Evolutionary conservation across 2,888 invertebrate species (phyloP).

Genomic region (Agriopis leucophaearia): DNA sequence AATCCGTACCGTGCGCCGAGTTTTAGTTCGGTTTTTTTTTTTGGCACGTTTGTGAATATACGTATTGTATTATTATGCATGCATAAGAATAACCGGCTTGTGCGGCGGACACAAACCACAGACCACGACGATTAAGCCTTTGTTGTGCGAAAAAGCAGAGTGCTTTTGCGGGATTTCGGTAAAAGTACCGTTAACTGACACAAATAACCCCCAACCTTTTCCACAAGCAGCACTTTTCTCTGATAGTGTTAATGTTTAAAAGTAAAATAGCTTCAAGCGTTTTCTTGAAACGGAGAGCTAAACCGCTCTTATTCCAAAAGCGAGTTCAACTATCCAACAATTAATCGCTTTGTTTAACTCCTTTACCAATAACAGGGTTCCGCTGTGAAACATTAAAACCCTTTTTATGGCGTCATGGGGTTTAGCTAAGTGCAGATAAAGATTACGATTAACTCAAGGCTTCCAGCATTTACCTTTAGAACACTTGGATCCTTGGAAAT

Average conservation of each 20-base stretch:
- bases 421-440: slow-evolving; percentile 54
- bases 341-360: slow-evolving; percentile 66
- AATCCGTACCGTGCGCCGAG: no score
- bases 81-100: no score
- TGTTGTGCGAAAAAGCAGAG: no score
- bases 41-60: no score
- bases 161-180: no score
- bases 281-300: slow-evolving; percentile 30
- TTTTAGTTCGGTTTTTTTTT: no score
- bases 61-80: no score
- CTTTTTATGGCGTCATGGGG: slow-evolving; percentile 56
- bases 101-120: no score
- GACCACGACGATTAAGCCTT: not conserved
- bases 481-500: slow-evolving; percentile 18
- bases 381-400: slow-evolving; percentile 58
- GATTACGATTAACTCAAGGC: slow-evolving; percentile 59
- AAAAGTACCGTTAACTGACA: no score
- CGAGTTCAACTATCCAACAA: slow-evolving; percentile 54
- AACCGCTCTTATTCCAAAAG: slow-evolving; percentile 33
- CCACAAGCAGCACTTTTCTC: not conserved
- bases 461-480: slow-evolving; percentile 48
- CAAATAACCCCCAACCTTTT: not conserved
- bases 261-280: slow-evolving; percentile 3
- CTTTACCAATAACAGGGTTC: slow-evolving; percentile 66
- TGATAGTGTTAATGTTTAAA: not conserved